phyloP scores from a whole-genome alignment of 92 coral and sea anemone genomes.

The Palythoa grandiflora region DNA sequence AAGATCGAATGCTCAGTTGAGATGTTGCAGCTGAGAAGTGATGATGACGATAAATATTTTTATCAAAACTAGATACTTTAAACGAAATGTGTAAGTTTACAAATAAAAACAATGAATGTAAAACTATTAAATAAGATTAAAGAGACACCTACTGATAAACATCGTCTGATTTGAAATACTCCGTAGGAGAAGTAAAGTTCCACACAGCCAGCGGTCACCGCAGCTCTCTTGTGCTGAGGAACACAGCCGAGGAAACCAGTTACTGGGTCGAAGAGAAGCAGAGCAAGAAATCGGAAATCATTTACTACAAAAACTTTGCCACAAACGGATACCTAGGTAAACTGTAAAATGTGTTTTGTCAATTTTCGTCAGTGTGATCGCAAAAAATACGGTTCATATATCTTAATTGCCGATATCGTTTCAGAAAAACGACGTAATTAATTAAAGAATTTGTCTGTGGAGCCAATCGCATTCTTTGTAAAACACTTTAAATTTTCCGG shows the following conservation, averaged over 20 bases:
- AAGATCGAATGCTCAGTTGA: too few relatives aligned
- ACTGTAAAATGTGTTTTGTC: not conserved
- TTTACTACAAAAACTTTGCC: conserved; percentile 82
- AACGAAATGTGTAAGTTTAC: too few relatives aligned
- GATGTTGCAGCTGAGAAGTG: too few relatives aligned
- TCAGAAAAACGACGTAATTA: too few relatives aligned
- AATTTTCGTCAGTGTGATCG: not conserved
- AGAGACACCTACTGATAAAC: too few relatives aligned
- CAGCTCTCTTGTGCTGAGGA: conserved; percentile 76
- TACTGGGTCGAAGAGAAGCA: conserved; percentile 88
- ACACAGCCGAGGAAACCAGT: conserved; percentile 79
- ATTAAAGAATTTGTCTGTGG: too few relatives aligned
- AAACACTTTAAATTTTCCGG: not conserved
- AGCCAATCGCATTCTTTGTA: not conserved
- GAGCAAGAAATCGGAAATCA: conserved; percentile 60
- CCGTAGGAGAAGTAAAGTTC: conserved; percentile 79
- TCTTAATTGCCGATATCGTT: too few relatives aligned
- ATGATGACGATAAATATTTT: too few relatives aligned
- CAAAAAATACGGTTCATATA: too few relatives aligned
- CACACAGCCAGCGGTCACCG: conserved; percentile 86
- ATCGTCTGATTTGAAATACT: not conserved
- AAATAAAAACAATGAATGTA: too few relatives aligned
- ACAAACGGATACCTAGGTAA: conserved; percentile 84
- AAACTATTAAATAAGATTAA: too few relatives aligned
- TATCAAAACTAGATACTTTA: too few relatives aligned